A percentile compares a stretch with the other conserved stretches of the same genome.
Conservation (phyloP, 2,797 vertebrate species). For the Halcyon smyrnensis region DNA sequence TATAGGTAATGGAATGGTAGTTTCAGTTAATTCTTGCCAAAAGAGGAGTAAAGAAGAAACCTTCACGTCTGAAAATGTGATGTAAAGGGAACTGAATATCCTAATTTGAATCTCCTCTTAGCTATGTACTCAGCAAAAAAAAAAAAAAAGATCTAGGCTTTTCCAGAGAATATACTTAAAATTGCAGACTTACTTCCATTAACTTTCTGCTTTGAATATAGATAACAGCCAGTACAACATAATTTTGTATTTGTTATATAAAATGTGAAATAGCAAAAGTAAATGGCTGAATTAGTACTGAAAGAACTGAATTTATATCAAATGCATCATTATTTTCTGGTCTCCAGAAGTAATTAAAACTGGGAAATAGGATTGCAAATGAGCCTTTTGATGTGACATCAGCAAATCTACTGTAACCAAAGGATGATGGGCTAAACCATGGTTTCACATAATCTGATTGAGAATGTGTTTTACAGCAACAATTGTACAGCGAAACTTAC, state of each 20-base stretch:
- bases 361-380: constrained; percentile 64
- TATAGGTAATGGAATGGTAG: neutral
- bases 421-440: constrained; percentile 8
- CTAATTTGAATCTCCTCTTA: constrained; percentile 18
- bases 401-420: constrained; percentile 47
- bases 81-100: constrained; percentile 31
- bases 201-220: constrained; percentile 38
- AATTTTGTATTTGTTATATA: constrained; percentile 49
- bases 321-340: constrained; percentile 33
- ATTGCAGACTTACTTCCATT: constrained; percentile 47
- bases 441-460: constrained; percentile 56
- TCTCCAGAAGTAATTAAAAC: constrained; percentile 71
- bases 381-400: constrained; percentile 58
- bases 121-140: neutral
- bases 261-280: neutral
- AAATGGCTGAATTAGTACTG: constrained; percentile 31
- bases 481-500: neutral
- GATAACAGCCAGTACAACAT: constrained; percentile 20
- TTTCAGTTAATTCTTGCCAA: constrained; percentile 26
- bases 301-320: constrained; percentile 5
- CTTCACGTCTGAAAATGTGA: constrained; percentile 19
- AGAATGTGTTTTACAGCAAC: constrained; percentile 1
- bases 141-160: constrained; percentile 7
- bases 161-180: constrained; percentile 19
- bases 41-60: constrained; percentile 22